These are phyloP conservation scores for Tichodroma muraria DNA, from an alignment of 2,113 vertebrate genomes.

Conservation along the genomic window DNA sequence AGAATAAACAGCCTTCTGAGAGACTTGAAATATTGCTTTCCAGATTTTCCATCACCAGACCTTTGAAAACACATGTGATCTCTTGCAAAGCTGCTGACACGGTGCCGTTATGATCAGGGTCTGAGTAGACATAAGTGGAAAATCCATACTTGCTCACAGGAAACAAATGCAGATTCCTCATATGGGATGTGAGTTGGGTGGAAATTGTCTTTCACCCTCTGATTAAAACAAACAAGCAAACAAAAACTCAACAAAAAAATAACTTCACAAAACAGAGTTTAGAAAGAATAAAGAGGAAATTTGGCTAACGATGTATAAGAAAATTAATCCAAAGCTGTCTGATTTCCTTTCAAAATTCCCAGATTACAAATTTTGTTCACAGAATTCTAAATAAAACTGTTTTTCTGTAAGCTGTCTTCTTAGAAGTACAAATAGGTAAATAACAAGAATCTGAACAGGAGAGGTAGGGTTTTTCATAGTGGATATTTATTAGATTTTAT, in stretches of 20 bases:
- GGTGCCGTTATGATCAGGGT: conserved; percentile 28
- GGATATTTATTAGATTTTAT: not conserved
- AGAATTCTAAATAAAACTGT: not conserved
- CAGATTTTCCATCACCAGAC: conserved; percentile 64
- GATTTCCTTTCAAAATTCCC: not conserved
- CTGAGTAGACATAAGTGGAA: conserved; percentile 60
- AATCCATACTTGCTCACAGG: conserved; percentile 62
- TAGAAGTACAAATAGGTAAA: not conserved
- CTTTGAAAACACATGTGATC: conserved; percentile 50
- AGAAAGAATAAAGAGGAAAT: not conserved
- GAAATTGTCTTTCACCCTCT: conserved; percentile 48
- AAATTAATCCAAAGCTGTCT: not conserved
- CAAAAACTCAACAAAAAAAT: too few species aligned
- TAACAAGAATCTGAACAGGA: not conserved
- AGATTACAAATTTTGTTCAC: not conserved
- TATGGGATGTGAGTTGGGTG: conserved; percentile 33
- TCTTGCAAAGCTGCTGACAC: conserved; percentile 28
- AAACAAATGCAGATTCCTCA: conserved; percentile 67
- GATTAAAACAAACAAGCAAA: not conserved
- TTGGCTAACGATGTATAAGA: not conserved
- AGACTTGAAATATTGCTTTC: conserved; percentile 45
- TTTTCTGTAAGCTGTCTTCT: not conserved
- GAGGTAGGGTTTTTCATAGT: not conserved
- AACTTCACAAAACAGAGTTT: not conserved
- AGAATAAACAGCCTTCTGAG: conserved; percentile 67